Evolutionary conservation across 2,113 vertebrate species (phyloP), one percentile per base, ranked within the genome.

Genomic region (Ovibos moschatus): DNA sequence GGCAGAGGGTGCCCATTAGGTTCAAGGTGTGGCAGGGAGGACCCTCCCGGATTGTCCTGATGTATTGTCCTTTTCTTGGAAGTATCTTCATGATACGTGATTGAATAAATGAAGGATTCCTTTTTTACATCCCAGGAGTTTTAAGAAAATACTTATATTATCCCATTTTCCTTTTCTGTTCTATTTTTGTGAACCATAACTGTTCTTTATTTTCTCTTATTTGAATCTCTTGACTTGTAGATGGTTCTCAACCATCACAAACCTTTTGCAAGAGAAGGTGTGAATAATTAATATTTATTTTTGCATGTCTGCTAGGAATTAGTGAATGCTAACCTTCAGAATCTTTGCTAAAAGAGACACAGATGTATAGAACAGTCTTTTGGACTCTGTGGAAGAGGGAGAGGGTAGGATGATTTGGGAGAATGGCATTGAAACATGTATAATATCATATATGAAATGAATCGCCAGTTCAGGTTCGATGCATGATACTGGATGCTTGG

Each of bases 281-380:
- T 89, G 30, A 92, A 92, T 95, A 84, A 53, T 94, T 83, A 85
- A 93, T 91, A 90, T 19, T 86, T 64, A 58, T 53, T 93, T 95
- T 90, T 95, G 28, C 40, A n/a, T 45, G 28, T 81, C 16, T 28
- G 16, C 11, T 85, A 40, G 50, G 43, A 94, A 55, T 17, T 62
- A 50, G 74, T 79, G 67, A 90, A 36, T 64, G 33, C 71, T 91
- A 23, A 27, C 27, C 50, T 93, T 96, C 71, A 91, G 43, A 50
- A 28, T 28, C 27, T 64, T 81, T 74, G 28, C 51, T 85, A 53
- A 28, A 28, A 58, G 25, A 58, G 10, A 58, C 57, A 58, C 57
- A 58, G 55, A 57, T 58, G 4, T 58, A 27, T 58, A 27, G 57
- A 27, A 58, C 57, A 58, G 25, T 27, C 10, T 58, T 58, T 27